Evolutionary conservation across 35 echinoderm and acorn worm species (phyloP).

Genomic region (Stichopus chloronotus): DNA sequence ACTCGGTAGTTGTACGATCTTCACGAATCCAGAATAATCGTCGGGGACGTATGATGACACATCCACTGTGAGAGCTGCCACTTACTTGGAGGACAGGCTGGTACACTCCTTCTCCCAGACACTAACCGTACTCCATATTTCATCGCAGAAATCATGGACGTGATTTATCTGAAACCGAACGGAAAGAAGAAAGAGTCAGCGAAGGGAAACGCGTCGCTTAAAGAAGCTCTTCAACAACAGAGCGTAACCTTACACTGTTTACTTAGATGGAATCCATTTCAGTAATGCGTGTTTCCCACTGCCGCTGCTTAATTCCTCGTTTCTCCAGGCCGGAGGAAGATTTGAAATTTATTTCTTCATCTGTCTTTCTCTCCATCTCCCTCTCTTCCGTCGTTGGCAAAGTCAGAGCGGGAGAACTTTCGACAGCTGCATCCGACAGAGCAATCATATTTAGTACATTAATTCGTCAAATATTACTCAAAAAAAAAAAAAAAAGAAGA

Average conservation of each 20-base stretch:
- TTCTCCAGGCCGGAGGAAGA: neutral
- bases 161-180: constrained; percentile 18
- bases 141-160: neutral
- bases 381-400: neutral
- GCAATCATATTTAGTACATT: constrained; percentile 17
- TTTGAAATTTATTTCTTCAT: neutral
- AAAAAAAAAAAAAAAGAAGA: neutral
- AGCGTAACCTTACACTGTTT: neutral
- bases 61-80: too few relatives aligned
- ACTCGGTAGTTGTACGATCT: too few relatives aligned
- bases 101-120: constrained; percentile 12
- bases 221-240: neutral
- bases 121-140: constrained; percentile 11
- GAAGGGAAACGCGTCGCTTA: neutral
- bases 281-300: neutral
- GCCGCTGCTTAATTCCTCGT: neutral
- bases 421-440: constrained; percentile 4
- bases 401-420: neutral
- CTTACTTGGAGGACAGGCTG: neutral
- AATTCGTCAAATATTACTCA: constrained; percentile 1
- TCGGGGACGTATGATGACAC: too few relatives aligned
- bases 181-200: neutral
- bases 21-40: too few relatives aligned
- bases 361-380: too few relatives aligned
- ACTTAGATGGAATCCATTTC: neutral